Percentiles rank a stretch among this genome's conserved stretches.
phyloP scores from a whole-genome alignment of 2,888 invertebrate genomes.

The Phengaris arion region DNA sequence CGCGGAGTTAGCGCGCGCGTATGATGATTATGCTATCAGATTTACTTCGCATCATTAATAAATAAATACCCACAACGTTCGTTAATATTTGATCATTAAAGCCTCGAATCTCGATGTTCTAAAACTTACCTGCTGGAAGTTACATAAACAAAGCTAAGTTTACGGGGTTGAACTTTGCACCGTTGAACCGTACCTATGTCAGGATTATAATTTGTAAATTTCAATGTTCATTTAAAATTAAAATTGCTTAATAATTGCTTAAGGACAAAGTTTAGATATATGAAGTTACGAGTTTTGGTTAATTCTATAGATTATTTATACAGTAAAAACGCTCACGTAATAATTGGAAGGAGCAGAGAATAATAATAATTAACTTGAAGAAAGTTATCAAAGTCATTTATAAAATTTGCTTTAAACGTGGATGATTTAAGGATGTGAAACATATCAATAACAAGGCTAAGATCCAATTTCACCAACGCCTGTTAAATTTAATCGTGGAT shows the following conservation, averaged over 20 bases:
- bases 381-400: neutral
- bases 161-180: constrained; percentile 67
- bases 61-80: constrained; percentile 75
- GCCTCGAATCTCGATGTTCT: constrained; percentile 77
- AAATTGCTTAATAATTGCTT: constrained; percentile 50
- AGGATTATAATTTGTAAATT: constrained; percentile 68
- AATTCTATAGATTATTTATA: neutral
- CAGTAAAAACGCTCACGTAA: neutral
- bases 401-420: neutral
- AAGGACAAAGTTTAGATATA: constrained; percentile 31
- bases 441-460: no score
- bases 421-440: neutral
- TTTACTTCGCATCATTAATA: constrained; percentile 73
- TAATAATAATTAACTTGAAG: neutral
- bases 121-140: constrained; percentile 76
- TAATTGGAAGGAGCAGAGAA: neutral
- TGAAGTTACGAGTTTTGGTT: neutral
- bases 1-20: constrained; percentile 19
- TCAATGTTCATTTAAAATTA: constrained; percentile 74
- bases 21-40: constrained; percentile 59
- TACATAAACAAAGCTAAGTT: constrained; percentile 75
- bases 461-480: no score
- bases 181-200: constrained; percentile 68
- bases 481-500: no score
- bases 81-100: constrained; percentile 80